Base-by-base conservation (phyloP, 2,113 vertebrate genomes). In the Sorex fumeus region DNA sequence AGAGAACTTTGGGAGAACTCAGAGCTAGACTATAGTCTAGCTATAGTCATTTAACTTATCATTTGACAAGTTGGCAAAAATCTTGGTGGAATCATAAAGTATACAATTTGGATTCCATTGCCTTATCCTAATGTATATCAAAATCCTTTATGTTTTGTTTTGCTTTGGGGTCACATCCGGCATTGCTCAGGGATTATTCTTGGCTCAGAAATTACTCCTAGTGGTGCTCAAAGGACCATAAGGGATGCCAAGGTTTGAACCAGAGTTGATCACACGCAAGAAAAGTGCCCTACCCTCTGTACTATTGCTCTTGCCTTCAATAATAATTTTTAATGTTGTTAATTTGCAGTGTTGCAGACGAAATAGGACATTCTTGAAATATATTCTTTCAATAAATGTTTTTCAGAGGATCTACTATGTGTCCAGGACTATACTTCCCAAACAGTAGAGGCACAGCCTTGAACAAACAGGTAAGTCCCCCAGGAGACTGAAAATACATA, bases 1-100 rank as follows among this genome's bases (percentile, higher is more conserved):
- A 74, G 40, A 81, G 76, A 92, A 78, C 76, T 86, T 50, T 16
- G 32, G 36, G 40, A 70, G 45, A 94, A 84, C 81, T 95, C 67
- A 13, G 15, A 66, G 36, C 50, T 45, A 45, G 8, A 53, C 7
- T 21, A 45, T 40, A n/a, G n/a, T n/a, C n/a, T 64, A n/a, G 53
- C 23, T 47, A 45, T 1, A 10, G 28, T 60, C 0, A 1, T 60
- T 62, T 88, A 19, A 1, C 8, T 80, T 21, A 7, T 57, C 50
- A 40, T 43, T 30, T 83, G 34, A 84, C 40, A 64, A 50, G 25
- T 60, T 74, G 47, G 67, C 74, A 91, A 92, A 57, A 76, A 83
- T 74, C 16, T 10, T 36, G 19, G 12, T 30, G 69, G 32, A 80
- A 72, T 0, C 50, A 83, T 27, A n/a, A 30, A 53, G 21, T 72